These are phyloP conservation scores for Ia io DNA, from an alignment of 2,113 vertebrate genomes.

Conservation along the genomic window DNA sequence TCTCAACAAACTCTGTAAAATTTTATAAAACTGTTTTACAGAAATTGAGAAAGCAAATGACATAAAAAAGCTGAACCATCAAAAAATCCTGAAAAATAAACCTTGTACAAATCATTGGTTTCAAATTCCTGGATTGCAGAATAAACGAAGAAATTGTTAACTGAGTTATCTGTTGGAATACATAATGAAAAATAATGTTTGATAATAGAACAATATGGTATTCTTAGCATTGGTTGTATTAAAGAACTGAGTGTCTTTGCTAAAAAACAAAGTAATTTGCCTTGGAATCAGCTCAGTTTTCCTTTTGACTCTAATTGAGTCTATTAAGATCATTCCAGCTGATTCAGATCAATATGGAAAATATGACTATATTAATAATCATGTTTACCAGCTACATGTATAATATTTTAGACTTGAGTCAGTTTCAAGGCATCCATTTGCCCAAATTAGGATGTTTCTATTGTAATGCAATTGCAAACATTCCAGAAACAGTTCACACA, in stretches of 20 bases:
- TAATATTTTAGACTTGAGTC: neutral
- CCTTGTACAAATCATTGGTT: neutral
- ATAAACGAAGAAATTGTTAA: neutral
- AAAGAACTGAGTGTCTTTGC: neutral
- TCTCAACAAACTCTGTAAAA: neutral
- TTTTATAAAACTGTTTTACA: neutral
- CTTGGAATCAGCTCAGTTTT: neutral
- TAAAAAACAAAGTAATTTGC: neutral
- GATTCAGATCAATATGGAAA: neutral
- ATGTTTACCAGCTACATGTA: neutral
- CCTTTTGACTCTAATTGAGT: neutral
- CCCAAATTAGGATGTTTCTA: neutral
- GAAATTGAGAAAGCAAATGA: neutral
- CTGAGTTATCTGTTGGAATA: neutral
- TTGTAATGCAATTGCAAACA: conserved; percentile 9
- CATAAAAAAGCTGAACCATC: neutral
- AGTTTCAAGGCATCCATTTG: neutral
- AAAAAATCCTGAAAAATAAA: neutral
- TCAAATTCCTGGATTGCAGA: neutral
- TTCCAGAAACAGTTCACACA: neutral
- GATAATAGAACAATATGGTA: neutral
- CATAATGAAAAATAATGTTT: neutral
- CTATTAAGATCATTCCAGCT: neutral
- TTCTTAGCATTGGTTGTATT: neutral
- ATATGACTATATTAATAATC: conserved; percentile 16